Conservation (phyloP, 1,140 invertebrate genomes). For the Macrobrachium nipponense region DNA sequence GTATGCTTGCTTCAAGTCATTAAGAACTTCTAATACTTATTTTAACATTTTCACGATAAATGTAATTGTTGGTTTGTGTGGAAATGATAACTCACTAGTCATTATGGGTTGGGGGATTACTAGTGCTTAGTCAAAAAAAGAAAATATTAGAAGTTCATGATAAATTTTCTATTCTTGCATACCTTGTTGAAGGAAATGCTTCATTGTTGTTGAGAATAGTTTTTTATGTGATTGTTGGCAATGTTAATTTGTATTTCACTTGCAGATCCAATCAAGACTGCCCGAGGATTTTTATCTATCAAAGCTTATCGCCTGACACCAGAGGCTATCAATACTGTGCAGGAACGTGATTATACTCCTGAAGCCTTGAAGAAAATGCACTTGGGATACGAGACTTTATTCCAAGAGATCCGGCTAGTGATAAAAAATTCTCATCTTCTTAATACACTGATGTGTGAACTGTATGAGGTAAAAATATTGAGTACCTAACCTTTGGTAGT, state of each 20-base stretch:
- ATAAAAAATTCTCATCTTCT: conserved; percentile 96
- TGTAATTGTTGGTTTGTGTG: background rate
- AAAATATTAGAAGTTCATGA: no score
- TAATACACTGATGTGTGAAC: conserved; percentile 95
- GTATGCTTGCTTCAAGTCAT: no score
- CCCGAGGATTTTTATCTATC: conserved; percentile 92
- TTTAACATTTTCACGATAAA: background rate
- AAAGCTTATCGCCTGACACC: conserved; percentile 96
- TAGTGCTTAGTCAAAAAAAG: no score
- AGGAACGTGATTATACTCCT: conserved; percentile 93
- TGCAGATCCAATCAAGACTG: conserved; percentile 94
- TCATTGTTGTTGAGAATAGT: background rate
- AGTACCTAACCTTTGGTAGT: no score
- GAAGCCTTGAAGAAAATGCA: conserved; percentile 90
- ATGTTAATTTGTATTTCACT: background rate
- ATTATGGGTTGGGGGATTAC: no score
- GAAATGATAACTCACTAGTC: no score
- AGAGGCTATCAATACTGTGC: conserved; percentile 93
- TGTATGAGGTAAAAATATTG: conserved; percentile 76
- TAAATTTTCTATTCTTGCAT: no score
- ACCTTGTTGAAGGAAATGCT: no score
- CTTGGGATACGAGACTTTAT: conserved; percentile 92
- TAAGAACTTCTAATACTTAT: background rate
- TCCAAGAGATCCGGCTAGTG: conserved; percentile 93
- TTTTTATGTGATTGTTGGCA: background rate